Evolutionary conservation across 2,888 invertebrate genomes (phyloP).

Genomic region (Callyntrura guangdongensis): DNA sequence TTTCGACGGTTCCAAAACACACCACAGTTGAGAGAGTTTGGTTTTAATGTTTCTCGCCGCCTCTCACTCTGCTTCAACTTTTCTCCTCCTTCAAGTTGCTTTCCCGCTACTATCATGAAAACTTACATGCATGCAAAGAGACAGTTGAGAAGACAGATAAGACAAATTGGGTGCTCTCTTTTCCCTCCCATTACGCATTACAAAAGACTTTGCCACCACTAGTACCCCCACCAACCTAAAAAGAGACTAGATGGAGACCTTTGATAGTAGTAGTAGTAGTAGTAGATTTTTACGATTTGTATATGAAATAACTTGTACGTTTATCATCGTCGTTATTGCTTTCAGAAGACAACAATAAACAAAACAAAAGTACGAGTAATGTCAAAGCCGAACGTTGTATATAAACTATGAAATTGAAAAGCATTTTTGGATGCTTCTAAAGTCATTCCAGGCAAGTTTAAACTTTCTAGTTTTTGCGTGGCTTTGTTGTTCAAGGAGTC

Average conservation of each 20-base stretch:
- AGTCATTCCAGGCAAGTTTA: background rate
- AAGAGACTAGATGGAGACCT: constrained; percentile 58
- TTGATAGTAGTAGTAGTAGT: constrained; percentile 29
- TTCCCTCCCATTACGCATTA: constrained; percentile 75
- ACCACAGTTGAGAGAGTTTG: constrained; percentile 39
- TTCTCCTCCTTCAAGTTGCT: constrained; percentile 37
- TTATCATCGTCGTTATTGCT: constrained; percentile 62
- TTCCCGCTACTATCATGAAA: background rate
- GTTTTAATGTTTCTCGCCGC: constrained; percentile 24
- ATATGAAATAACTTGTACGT: too few species aligned
- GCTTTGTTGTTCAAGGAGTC: too few species aligned
- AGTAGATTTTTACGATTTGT: too few species aligned
- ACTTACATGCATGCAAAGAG: constrained; percentile 33
- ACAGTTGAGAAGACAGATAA: constrained; percentile 75
- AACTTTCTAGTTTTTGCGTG: too few species aligned
- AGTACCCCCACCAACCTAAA: background rate
- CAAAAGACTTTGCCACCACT: constrained; percentile 67
- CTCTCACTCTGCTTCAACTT: constrained; percentile 45
- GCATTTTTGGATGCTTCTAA: background rate
- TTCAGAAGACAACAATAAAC: constrained; percentile 44
- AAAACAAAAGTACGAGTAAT: constrained; percentile 12
- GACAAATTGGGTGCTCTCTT: constrained; percentile 77
- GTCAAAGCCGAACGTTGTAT: too few species aligned
- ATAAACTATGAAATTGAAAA: background rate
- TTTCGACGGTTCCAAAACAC: constrained; percentile 32